Percentiles rank a stretch among this genome's conserved stretches.
Conservation (phyloP, 2,113 vertebrate species). For the Ursus arctos region DNA sequence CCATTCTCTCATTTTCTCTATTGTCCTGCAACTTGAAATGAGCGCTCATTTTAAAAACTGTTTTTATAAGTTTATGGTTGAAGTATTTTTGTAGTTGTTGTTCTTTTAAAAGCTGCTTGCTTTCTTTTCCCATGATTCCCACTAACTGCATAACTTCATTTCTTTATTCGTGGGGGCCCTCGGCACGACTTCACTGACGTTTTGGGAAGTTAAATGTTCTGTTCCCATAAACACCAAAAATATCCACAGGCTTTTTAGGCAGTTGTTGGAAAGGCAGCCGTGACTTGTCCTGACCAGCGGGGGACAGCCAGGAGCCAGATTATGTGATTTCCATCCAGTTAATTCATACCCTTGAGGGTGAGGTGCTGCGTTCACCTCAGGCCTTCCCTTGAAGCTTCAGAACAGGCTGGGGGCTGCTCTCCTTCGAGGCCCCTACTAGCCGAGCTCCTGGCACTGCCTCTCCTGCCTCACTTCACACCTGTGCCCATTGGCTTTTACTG, state of each 20-base stretch:
- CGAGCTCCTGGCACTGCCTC: too few species aligned
- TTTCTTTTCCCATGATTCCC: background rate
- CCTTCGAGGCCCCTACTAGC: background rate
- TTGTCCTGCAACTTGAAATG: background rate
- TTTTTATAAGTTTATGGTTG: background rate
- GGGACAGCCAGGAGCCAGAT: background rate
- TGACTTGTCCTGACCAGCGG: slow-evolving; percentile 20
- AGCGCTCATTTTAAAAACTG: background rate
- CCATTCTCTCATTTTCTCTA: background rate
- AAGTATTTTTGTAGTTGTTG: background rate
- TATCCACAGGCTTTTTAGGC: background rate
- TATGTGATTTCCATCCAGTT: background rate
- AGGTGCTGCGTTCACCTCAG: background rate
- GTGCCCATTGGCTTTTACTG: background rate
- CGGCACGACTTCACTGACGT: background rate
- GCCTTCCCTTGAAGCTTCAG: too few species aligned
- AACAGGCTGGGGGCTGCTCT: background rate
- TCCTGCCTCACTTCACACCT: background rate
- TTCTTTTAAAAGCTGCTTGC: background rate
- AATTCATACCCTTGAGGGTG: background rate
- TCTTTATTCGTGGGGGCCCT: background rate
- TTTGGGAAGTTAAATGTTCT: slow-evolving; percentile 37
- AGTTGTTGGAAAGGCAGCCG: background rate
- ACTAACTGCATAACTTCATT: background rate
- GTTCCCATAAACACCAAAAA: background rate